These are phyloP conservation scores for Clinocottus analis DNA, from an alignment of 2,113 vertebrate genomes.

Conservation along the genomic window DNA sequence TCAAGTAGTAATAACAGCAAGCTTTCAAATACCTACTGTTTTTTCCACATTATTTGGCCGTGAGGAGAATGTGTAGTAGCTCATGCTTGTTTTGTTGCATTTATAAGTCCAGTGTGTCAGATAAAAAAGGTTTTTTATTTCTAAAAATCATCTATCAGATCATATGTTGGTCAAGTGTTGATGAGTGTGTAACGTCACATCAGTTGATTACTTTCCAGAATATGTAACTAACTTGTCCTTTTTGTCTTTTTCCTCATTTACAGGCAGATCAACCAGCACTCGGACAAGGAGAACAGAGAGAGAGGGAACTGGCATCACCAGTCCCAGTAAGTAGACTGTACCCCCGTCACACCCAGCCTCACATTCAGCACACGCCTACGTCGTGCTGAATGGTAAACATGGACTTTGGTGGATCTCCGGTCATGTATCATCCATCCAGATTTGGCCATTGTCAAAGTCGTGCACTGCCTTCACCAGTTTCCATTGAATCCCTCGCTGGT, in stretches of 20 bases:
- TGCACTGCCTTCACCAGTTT: background rate
- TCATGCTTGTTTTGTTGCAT: background rate
- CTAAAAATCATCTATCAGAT: background rate
- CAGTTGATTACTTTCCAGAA: background rate
- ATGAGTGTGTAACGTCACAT: background rate
- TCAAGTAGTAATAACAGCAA: conserved; percentile 22
- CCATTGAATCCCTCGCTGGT: background rate
- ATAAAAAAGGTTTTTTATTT: too few relatives aligned
- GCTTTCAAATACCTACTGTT: conserved; percentile 35
- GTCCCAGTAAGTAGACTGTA: conserved; percentile 76
- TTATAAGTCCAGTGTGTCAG: background rate
- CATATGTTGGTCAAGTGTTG: background rate
- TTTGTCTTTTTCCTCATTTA: conserved; percentile 10
- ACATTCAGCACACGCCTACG: background rate
- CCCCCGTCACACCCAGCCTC: background rate
- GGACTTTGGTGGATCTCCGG: background rate
- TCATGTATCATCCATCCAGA: background rate
- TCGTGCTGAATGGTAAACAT: background rate
- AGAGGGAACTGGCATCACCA: conserved; percentile 70
- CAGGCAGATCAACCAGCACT: conserved; percentile 74
- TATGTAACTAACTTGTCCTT: conserved; percentile 16
- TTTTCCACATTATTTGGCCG: conserved; percentile 42
- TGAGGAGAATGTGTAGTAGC: conserved; percentile 17
- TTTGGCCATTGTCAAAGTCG: background rate
- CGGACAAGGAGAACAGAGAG: conserved; percentile 76